Evolutionary conservation across 1,140 invertebrate genomes (phyloP), one percentile per base, ranked within the genome.

Genomic region (Drosophila lacteicornis): DNA sequence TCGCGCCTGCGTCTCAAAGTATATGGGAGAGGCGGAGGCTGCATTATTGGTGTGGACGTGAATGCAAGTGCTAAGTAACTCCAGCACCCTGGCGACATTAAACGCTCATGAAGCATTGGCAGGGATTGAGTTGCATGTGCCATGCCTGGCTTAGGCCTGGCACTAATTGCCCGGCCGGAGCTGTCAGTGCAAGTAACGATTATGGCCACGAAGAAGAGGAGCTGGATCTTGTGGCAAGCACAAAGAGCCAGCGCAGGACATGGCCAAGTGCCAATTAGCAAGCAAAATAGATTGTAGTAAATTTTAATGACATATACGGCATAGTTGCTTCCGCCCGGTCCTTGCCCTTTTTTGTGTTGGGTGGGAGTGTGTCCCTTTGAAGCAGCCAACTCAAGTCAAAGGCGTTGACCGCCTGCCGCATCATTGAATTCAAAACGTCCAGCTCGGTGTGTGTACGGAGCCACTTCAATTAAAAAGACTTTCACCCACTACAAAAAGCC

Each of bases 401-500:
- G 86, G 79, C 85, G 82, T 79, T 85, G 81, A 86, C 79, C 85
- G 79, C 79, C 73, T 85, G 71, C 81, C 81, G 85, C 85, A 90
- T 88, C 85, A 90, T 85, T 91, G 85, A 82, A 82, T 85, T 82
- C 78, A 82, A 79, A 88, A 79, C 71, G 47, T 77, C 51, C 79
- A 46, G 57, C 49, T 69, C n/a, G 58, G 51, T 69, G 43, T 81
- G 68, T 69, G 78, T 85, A 62, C 45, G 50, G 33, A 50, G 46
- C 74, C 90, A 90, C 90, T 91, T 91, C 90, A 91, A 91, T 91
- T 91, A 91, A 80, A 88, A 91, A 91, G 88, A 91, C 88, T 91
- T 91, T 91, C 84, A 91, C 80, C 80, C 71, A 73, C 73, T 69
- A 38, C 77, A 74, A 77, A 84, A 79, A 85, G 50, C 19, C 55